These are phyloP conservation scores for Bombus superbus DNA, from an alignment of 1,140 invertebrate species.

Conservation along the genomic window DNA sequence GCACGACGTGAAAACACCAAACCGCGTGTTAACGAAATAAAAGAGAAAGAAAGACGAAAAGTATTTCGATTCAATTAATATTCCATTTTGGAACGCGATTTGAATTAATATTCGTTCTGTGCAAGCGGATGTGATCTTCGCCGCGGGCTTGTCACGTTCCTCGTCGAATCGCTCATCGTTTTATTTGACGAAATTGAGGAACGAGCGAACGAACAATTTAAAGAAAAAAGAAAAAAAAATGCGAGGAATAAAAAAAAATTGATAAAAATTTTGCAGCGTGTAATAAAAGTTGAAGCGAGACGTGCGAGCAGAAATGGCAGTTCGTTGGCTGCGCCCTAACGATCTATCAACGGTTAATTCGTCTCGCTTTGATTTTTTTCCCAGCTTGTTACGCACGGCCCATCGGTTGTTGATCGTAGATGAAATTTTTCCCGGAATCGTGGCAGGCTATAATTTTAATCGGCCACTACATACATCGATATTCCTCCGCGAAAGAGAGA, in stretches of 20 bases:
- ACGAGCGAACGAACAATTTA: slow-evolving; percentile 8
- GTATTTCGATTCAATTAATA: slow-evolving; percentile 46
- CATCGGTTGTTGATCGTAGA: slow-evolving; percentile 11
- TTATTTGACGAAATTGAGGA: slow-evolving; percentile 31
- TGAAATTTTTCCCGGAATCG: background rate
- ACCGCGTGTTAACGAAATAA: background rate
- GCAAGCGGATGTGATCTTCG: slow-evolving; percentile 26
- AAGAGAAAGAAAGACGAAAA: background rate
- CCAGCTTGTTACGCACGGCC: slow-evolving; percentile 1
- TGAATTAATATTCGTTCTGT: slow-evolving; percentile 43
- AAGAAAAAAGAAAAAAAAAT: background rate
- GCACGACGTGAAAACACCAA: background rate
- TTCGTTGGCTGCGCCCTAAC: slow-evolving; percentile 18
- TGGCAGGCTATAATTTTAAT: slow-evolving; percentile 40
- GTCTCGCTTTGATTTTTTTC: background rate
- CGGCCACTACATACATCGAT: slow-evolving; percentile 38
- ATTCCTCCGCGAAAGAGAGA: slow-evolving; percentile 28
- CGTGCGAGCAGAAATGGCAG: background rate
- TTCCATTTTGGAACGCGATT: slow-evolving; percentile 35
- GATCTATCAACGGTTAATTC: slow-evolving; percentile 11
- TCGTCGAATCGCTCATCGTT: slow-evolving; percentile 23
- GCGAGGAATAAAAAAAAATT: background rate
- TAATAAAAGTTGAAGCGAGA: background rate
- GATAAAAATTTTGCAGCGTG: background rate
- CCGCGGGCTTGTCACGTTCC: slow-evolving; percentile 36